These are phyloP conservation scores for Drosophila sechellia DNA, from an alignment of 1,140 invertebrate species.

Conservation along the genomic window DNA sequence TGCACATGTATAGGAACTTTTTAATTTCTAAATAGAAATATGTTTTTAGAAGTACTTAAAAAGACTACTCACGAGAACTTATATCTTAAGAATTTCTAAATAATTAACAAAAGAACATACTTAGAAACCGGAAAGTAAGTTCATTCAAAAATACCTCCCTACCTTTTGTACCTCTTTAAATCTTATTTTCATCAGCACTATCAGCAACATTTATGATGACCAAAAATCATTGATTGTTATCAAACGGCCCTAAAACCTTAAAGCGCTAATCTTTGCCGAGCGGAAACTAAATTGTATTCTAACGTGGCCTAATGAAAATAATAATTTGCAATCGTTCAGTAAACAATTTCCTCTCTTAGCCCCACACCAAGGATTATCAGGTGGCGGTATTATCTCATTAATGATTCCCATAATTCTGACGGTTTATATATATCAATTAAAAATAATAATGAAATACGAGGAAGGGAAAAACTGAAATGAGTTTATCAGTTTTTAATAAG, in stretches of 20 bases:
- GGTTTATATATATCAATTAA: slow-evolving; percentile 44
- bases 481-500: slow-evolving; percentile 81
- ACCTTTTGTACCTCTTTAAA: not conserved
- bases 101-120: too few species aligned
- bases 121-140: too few species aligned
- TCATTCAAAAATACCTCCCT: too few species aligned
- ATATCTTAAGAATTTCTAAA: too few species aligned
- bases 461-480: slow-evolving; percentile 11
- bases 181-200: not conserved
- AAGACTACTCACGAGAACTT: too few species aligned
- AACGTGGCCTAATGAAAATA: slow-evolving; percentile 33
- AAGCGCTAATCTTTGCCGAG: slow-evolving; percentile 16
- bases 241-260: slow-evolving; percentile 4
- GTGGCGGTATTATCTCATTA: slow-evolving; percentile 21
- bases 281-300: slow-evolving; percentile 14
- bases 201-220: not conserved
- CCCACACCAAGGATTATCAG: slow-evolving; percentile 39
- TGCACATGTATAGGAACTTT: too few species aligned
- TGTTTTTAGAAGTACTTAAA: too few species aligned
- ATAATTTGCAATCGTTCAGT: slow-evolving; percentile 70
- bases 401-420: slow-evolving; percentile 38
- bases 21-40: too few species aligned
- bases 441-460: slow-evolving; percentile 6
- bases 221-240: slow-evolving; percentile 13
- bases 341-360: slow-evolving; percentile 60